Base-by-base conservation (phyloP, 2,888 invertebrate species). In the Nephrocerus scutellatus region DNA sequence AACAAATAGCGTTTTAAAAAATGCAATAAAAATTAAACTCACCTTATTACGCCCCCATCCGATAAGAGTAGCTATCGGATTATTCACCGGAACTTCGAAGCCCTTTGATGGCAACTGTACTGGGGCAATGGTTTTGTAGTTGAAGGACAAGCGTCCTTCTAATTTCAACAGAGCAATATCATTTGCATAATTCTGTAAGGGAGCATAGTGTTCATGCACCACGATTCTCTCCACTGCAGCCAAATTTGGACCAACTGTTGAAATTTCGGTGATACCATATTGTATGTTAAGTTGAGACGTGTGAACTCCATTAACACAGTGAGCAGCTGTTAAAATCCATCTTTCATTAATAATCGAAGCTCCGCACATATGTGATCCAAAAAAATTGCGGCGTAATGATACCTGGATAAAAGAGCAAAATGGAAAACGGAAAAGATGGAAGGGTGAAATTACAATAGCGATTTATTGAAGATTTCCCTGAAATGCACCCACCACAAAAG, bases 161-260 rank as follows among this genome's bases (percentile, higher is more conserved):
- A 65, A 50, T 57, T 66, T 53, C 15, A 73, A 35, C 18, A 73
- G 39, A 5, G 69, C 62, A 12, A 70, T 64, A 23, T 72, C 72
- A 39, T 68, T 68, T 39, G 66, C 64, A 30, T 59, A 60, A 7
- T 46, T 44, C 1, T 44, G 39, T 5, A 0, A 4, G 0, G 49
- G 51, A 39, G 52, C 45, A 48, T 64, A 72, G 1, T 30, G 12
- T 6, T 63, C 57, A 26, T 70, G 72, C 18, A 51, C 46, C n/a
- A 69, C 55, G 13, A 65, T 50, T 3, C 50, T 47, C 21, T 52
- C 49, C 4, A 68, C 49, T 1, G 39, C 18, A 4, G 54, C 51
- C 7, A 63, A 49, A 47, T 61, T 63, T 9, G 47, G 44, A 9
- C 56, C 56, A 0, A n/a, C 18, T 1, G 49, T 8, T 26, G 10